Percentiles rank a stretch among this genome's conserved stretches.
phyloP scores from a whole-genome alignment of 2,113 vertebrate species.

The Chunga burmeisteri region DNA sequence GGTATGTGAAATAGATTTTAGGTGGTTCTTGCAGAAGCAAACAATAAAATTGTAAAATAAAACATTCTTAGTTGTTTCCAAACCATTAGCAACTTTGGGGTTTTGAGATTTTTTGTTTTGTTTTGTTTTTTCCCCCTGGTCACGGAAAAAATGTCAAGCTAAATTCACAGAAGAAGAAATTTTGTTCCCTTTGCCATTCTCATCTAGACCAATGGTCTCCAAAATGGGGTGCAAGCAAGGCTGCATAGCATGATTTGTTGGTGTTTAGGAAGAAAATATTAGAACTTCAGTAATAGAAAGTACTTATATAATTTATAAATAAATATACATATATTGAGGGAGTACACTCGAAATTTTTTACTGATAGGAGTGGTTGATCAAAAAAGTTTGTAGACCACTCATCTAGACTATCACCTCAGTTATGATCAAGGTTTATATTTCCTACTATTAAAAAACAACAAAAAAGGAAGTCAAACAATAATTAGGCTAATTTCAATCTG shows the following conservation, averaged over 20 bases:
- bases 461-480: neutral
- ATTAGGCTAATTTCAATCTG: neutral
- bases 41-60: neutral
- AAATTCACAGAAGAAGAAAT: neutral
- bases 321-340: neutral
- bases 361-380: neutral
- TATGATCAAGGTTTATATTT: neutral
- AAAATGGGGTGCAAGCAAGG: neutral
- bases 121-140: fast-evolving
- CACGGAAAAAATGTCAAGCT: neutral
- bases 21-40: neutral
- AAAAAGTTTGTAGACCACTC: neutral
- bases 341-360: neutral
- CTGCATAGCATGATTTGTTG: neutral
- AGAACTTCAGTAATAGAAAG: neutral
- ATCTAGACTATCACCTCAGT: neutral
- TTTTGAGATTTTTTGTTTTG: neutral
- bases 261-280: neutral
- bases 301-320: neutral
- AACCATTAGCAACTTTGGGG: neutral
- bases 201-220: neutral
- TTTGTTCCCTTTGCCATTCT: neutral
- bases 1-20: neutral
- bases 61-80: neutral
- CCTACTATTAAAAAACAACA: neutral